A percentile compares a stretch with the other conserved stretches of the same genome.
These are phyloP conservation scores for Myathropa florea DNA, from an alignment of 2,888 invertebrate species.

Conservation along the genomic window DNA sequence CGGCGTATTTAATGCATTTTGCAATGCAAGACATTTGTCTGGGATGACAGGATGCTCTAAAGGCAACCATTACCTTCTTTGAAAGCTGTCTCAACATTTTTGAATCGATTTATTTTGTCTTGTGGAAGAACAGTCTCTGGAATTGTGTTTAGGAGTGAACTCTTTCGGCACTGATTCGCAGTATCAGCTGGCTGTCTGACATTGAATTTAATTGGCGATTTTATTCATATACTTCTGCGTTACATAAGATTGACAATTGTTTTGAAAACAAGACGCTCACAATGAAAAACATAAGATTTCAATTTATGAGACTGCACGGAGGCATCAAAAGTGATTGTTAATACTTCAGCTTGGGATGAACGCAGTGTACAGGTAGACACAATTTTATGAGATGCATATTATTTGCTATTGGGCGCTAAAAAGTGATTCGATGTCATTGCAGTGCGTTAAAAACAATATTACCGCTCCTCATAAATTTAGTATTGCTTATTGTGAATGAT, in stretches of 20 bases:
- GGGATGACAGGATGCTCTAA: slow-evolving; percentile 9
- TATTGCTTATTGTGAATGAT: not conserved
- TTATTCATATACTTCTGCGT: not conserved
- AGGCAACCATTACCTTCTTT: not conserved
- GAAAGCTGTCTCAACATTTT: slow-evolving; percentile 27
- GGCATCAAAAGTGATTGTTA: too few species aligned
- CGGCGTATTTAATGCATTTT: slow-evolving; percentile 85
- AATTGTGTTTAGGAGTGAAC: too few species aligned
- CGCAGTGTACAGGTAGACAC: too few species aligned
- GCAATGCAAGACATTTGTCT: slow-evolving; percentile 77
- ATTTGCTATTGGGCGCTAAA: too few species aligned
- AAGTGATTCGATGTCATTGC: too few species aligned
- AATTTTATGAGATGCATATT: too few species aligned
- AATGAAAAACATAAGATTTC: too few species aligned
- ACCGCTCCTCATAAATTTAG: too few species aligned
- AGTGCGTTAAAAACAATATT: too few species aligned
- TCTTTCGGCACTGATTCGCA: not conserved
- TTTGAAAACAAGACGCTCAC: not conserved
- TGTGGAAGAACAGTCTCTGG: not conserved
- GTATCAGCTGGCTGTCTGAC: slow-evolving; percentile 17
- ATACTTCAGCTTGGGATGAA: too few species aligned
- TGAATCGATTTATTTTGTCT: not conserved
- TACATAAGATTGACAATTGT: slow-evolving; percentile 4
- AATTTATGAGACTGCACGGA: too few species aligned
- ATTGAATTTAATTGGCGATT: not conserved